Conservation (phyloP, 2,888 invertebrate species). For the Loripinus fragilis region DNA sequence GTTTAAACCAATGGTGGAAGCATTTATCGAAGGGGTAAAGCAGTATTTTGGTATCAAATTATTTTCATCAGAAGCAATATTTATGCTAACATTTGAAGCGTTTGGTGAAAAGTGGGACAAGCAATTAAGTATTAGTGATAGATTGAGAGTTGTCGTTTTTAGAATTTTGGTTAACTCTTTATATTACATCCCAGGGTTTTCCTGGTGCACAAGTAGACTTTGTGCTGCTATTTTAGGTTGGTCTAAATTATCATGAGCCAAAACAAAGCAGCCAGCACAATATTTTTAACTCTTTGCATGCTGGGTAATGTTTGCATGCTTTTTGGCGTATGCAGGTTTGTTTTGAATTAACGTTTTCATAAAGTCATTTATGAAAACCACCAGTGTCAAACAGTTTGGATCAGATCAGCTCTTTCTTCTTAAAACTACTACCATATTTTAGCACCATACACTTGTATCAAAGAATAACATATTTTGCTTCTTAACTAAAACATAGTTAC, state of each 20-base stretch:
- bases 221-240: not conserved
- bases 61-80: conserved; percentile 59
- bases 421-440: too few species aligned
- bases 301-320: too few species aligned
- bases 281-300: too few species aligned
- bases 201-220: not conserved
- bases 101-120: conserved; percentile 33
- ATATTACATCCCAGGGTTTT: conserved; percentile 30
- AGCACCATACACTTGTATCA: too few species aligned
- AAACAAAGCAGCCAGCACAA: too few species aligned
- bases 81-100: conserved; percentile 51
- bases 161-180: conserved; percentile 24
- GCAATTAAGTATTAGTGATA: conserved; percentile 29
- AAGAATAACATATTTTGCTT: too few species aligned
- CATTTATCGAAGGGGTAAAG: conserved; percentile 71
- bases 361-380: too few species aligned
- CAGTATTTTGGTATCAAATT: conserved; percentile 28
- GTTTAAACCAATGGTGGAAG: conserved; percentile 73
- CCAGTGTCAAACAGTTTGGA: too few species aligned
- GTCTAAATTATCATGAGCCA: not conserved
- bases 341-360: too few species aligned
- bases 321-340: too few species aligned
- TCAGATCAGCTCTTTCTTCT: too few species aligned
- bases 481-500: too few species aligned
- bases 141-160: conserved; percentile 41